Conservation (phyloP, 2,113 vertebrate genomes). For the Hippocampus mohnikei region DNA sequence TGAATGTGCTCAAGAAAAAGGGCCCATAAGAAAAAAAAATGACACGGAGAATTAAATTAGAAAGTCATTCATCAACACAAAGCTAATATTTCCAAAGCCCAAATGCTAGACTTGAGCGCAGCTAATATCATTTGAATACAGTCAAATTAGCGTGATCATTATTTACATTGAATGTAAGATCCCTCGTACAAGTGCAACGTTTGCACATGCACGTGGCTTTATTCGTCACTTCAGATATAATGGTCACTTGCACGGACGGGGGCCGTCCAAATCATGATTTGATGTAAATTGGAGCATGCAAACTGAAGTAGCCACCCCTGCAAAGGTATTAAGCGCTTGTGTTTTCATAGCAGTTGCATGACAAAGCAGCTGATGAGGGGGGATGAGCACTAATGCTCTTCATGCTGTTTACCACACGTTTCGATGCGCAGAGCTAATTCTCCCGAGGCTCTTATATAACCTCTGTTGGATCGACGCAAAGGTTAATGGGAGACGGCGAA, state of each 20-base stretch:
- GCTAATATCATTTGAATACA: neutral
- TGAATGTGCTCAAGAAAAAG: constrained; percentile 13
- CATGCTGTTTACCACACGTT: constrained; percentile 59
- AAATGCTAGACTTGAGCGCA: neutral
- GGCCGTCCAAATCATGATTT: constrained; percentile 56
- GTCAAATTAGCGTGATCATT: neutral
- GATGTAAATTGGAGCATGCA: constrained; percentile 38
- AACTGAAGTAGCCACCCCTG: constrained; percentile 21
- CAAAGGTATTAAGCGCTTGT: constrained; percentile 31
- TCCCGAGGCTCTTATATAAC: constrained; percentile 53
- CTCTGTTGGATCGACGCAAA: constrained; percentile 62
- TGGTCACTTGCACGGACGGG: constrained; percentile 9
- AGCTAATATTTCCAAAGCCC: neutral
- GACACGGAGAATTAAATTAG: neutral
- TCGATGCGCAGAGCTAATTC: constrained; percentile 67
- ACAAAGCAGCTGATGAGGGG: constrained; percentile 36
- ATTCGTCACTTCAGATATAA: constrained; percentile 28
- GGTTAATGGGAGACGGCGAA: constrained; percentile 56
- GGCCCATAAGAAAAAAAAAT: neutral
- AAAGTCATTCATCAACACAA: neutral
- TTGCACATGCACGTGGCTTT: constrained; percentile 12
- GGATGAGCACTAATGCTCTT: constrained; percentile 36
- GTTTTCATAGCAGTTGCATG: constrained; percentile 34
- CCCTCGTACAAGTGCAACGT: neutral
- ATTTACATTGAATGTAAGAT: neutral